phyloP scores from a whole-genome alignment of 2,888 invertebrate genomes.

The Petrolisthes manimaculis region DNA sequence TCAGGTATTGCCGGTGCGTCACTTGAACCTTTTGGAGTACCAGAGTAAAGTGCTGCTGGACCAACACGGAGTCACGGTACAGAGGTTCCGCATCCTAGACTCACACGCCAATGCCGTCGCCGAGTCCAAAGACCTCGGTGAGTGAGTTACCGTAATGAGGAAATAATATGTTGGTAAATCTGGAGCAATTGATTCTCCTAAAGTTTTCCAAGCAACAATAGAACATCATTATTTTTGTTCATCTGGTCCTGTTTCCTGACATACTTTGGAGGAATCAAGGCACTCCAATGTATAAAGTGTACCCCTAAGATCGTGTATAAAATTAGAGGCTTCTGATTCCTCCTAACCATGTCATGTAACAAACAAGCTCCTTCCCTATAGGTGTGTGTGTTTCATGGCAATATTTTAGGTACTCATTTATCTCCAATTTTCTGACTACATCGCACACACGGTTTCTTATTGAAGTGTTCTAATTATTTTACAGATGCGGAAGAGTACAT shows the following conservation, averaged over 20 bases:
- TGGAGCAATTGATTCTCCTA: no score
- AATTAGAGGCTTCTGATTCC: no score
- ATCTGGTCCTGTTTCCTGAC: no score
- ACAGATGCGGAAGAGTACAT: slow-evolving; percentile 92
- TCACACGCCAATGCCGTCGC: slow-evolving; percentile 76
- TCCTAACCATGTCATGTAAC: not conserved
- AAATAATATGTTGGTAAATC: not conserved
- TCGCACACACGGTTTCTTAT: not conserved
- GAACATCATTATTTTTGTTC: no score
- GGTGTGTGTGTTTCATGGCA: not conserved
- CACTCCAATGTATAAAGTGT: no score
- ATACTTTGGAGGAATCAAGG: no score
- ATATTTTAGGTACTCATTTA: no score
- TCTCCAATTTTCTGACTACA: no score
- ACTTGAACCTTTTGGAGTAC: slow-evolving; percentile 93
- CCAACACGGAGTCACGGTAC: slow-evolving; percentile 87
- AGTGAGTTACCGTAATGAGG: slow-evolving; percentile 68
- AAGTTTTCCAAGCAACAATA: no score
- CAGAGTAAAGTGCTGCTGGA: slow-evolving; percentile 94
- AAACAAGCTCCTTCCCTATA: not conserved
- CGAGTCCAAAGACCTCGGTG: slow-evolving; percentile 77
- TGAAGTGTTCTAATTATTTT: slow-evolving; percentile 62
- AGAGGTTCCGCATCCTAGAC: slow-evolving; percentile 88
- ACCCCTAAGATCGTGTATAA: no score
- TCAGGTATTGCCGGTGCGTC: slow-evolving; percentile 71